Evolutionary conservation across 2,113 vertebrate genomes (phyloP), one percentile per base, ranked within the genome.

Genomic region (Poeciliopsis occidentalis): DNA sequence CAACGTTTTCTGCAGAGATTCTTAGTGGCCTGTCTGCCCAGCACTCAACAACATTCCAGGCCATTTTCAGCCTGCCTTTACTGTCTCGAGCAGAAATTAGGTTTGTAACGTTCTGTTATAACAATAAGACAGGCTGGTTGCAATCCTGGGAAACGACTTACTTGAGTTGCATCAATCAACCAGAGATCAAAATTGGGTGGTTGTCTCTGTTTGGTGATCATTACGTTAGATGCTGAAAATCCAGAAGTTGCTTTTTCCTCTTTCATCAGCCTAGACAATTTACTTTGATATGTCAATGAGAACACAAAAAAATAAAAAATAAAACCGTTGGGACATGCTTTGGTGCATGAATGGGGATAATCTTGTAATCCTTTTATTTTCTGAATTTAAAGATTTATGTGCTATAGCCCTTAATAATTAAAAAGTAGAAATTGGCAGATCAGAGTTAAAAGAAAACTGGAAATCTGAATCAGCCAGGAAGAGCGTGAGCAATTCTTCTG

Each of bases 1-100:
- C 57, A 76, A 24, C 62, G 32, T 82, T 83, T 75, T 66, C 65
- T 71, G 29, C 11, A 71, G 67, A 71, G 64, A 19, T 67, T 75
- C 11, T 78, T 60, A 60, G 57, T 62, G 61, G 75, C 41, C 44
- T 41, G 41, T 80, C 69, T 79, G 39, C 78, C 61, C 61, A 60
- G 24, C 34, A 61, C 41, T 64, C 82, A 60, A 37, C 37, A 44
- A 54, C 17, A 61, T 80, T 71, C 81, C 78, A 76, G 72, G 66
- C 41, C 31, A 24, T 75, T 39, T n/a, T 76, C 47, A 71, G 63
- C 19, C 30, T 78, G 68, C 34, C 51, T 64, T 47, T 57, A 15
- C 64, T 34, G 41, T 64, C 67, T 44, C 12, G 26, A 66, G 31
- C 67, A 67, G 47, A 67, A 39, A 67, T 41, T 66, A 26, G n/a